phyloP scores from a whole-genome alignment of 2,797 vertebrate species.

The Agapornis canus region DNA sequence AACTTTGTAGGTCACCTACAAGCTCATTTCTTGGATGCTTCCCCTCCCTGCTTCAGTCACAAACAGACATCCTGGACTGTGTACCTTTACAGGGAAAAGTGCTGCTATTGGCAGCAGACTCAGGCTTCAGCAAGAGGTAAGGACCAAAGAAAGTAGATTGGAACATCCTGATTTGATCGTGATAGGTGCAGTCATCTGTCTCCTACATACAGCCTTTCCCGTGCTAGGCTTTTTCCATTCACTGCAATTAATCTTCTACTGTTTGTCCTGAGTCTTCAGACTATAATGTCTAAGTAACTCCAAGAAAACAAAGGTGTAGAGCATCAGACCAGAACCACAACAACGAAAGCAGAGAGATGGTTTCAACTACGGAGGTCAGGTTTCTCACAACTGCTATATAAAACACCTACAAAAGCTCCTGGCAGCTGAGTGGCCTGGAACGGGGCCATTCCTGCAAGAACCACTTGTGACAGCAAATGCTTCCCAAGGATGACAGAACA shows the following conservation, averaged over 20 bases:
- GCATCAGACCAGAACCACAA: background rate
- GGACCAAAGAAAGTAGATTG: background rate
- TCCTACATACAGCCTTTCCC: background rate
- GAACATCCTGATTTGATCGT: background rate
- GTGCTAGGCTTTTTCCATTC: background rate
- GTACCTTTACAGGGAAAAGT: background rate
- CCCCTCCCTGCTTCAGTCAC: background rate
- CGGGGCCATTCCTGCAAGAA: background rate
- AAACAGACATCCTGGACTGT: background rate
- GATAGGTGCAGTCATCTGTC: background rate
- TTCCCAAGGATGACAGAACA: background rate
- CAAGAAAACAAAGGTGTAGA: background rate
- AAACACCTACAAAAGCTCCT: background rate
- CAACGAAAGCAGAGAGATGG: background rate
- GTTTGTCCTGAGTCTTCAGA: background rate
- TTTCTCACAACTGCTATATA: background rate
- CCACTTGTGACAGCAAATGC: background rate
- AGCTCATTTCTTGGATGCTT: background rate
- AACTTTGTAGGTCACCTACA: background rate
- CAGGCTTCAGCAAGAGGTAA: background rate
- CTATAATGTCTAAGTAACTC: background rate
- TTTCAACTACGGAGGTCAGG: background rate
- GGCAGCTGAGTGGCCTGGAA: background rate
- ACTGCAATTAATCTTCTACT: background rate
- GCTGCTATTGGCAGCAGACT: background rate